Conservation (phyloP, 2,113 vertebrate species). For the Melospiza georgiana region DNA sequence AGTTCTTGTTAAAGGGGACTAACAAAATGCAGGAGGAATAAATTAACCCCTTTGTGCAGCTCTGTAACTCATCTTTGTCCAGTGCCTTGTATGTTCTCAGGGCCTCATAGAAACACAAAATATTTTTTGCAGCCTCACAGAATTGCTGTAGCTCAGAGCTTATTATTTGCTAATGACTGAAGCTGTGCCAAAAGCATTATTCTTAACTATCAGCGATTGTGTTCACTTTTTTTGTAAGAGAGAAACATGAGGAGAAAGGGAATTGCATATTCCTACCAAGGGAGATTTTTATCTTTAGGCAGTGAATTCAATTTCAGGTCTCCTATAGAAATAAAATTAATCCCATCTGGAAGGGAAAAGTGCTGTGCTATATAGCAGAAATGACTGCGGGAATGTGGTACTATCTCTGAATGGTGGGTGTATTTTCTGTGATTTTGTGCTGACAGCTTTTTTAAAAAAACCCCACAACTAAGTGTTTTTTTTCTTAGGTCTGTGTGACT, state of each 20-base stretch:
- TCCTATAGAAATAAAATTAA: constrained; percentile 57
- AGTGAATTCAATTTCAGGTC: constrained; percentile 60
- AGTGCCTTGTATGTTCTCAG: neutral
- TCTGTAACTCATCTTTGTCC: constrained; percentile 34
- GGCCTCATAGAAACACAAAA: neutral
- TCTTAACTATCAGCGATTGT: neutral
- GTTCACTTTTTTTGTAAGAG: neutral
- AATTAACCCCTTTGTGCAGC: constrained; percentile 52
- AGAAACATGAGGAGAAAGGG: constrained; percentile 55
- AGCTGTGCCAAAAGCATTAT: neutral
- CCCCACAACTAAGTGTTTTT: neutral
- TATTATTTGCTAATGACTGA: constrained; percentile 45
- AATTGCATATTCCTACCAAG: constrained; percentile 56
- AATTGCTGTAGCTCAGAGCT: neutral
- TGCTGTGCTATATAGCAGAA: neutral
- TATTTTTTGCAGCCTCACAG: neutral
- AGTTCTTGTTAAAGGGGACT: constrained; percentile 36
- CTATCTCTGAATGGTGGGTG: neutral
- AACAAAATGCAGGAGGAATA: constrained; percentile 55
- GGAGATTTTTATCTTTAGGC: constrained; percentile 68
- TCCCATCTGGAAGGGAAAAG: constrained; percentile 62
- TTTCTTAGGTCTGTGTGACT: neutral
- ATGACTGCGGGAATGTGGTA: neutral
- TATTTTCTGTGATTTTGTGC: constrained; percentile 33
- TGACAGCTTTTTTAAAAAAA: neutral